Evolutionary conservation across 1,140 invertebrate species (phyloP).

Genomic region (Drosophila littoralis): DNA sequence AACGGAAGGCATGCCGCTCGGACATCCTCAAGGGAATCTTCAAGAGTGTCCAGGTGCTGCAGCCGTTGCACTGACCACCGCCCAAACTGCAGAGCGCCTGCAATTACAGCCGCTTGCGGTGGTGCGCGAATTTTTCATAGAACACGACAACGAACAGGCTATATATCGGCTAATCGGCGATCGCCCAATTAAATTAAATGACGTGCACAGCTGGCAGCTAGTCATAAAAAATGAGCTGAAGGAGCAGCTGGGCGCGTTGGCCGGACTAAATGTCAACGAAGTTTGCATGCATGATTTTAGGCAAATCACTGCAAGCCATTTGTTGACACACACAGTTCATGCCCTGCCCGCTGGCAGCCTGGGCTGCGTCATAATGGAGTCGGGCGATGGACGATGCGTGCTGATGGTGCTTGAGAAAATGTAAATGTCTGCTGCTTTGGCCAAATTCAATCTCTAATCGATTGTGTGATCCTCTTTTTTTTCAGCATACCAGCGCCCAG

Average conservation of each 20-base stretch:
- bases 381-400: slow-evolving; percentile 30
- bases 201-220: slow-evolving; percentile 52
- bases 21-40: not conserved
- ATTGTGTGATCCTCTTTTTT: slow-evolving; percentile 6
- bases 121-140: slow-evolving; percentile 94
- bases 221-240: slow-evolving; percentile 85
- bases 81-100: slow-evolving; percentile 89
- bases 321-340: slow-evolving; percentile 95
- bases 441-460: not conserved
- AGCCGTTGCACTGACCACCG: slow-evolving; percentile 93
- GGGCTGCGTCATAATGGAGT: slow-evolving; percentile 89
- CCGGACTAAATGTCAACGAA: slow-evolving; percentile 97
- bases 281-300: slow-evolving; percentile 96
- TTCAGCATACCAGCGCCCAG: slow-evolving; percentile 38
- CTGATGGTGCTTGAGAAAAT: slow-evolving; percentile 57
- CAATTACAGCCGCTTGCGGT: slow-evolving; percentile 94
- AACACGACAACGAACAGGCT: slow-evolving; percentile 90
- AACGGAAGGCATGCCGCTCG: not conserved
- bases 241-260: slow-evolving; percentile 91
- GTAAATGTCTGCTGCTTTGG: slow-evolving; percentile 24
- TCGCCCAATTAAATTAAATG: slow-evolving; percentile 6
- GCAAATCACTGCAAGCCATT: slow-evolving; percentile 98
- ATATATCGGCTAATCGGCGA: slow-evolving; percentile 82
- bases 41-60: slow-evolving; percentile 89
- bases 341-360: slow-evolving; percentile 94